These are phyloP conservation scores for Andinoacara biseriatus DNA, from an alignment of 2,113 vertebrate genomes.

Conservation along the genomic window DNA sequence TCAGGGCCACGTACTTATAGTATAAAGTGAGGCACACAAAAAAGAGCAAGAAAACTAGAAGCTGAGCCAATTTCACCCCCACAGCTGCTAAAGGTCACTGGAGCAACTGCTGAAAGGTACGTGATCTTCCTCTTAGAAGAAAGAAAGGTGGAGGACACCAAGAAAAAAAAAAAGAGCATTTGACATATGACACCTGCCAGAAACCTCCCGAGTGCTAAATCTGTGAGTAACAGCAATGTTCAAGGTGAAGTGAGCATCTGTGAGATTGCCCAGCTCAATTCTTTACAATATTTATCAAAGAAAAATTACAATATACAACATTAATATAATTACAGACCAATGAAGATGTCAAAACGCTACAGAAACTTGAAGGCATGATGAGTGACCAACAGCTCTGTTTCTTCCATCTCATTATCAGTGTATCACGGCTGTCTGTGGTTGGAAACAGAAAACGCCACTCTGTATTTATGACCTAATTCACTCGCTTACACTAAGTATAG, in stretches of 20 bases:
- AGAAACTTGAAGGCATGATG: neutral
- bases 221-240: constrained; percentile 12
- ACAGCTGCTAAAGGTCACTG: constrained; percentile 75
- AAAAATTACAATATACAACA: no score
- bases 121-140: constrained; percentile 61
- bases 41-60: constrained; percentile 27
- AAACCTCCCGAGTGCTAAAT: constrained; percentile 44
- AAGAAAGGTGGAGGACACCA: constrained; percentile 32
- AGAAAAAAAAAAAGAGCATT: constrained; percentile 45
- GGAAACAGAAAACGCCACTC: neutral
- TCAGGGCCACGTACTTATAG: neutral
- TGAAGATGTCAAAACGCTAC: no score
- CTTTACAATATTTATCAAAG: neutral
- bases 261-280: neutral
- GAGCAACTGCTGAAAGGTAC: constrained; percentile 60
- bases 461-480: neutral
- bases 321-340: no score
- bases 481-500: neutral
- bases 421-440: neutral
- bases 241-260: neutral
- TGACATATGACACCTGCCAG: constrained; percentile 53
- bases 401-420: neutral
- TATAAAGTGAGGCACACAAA: neutral
- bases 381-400: neutral
- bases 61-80: constrained; percentile 52